Evolutionary conservation across 37 sponge, comb jelly and placozoan species (phyloP).

Genomic region (Dysidea cf. avara): DNA sequence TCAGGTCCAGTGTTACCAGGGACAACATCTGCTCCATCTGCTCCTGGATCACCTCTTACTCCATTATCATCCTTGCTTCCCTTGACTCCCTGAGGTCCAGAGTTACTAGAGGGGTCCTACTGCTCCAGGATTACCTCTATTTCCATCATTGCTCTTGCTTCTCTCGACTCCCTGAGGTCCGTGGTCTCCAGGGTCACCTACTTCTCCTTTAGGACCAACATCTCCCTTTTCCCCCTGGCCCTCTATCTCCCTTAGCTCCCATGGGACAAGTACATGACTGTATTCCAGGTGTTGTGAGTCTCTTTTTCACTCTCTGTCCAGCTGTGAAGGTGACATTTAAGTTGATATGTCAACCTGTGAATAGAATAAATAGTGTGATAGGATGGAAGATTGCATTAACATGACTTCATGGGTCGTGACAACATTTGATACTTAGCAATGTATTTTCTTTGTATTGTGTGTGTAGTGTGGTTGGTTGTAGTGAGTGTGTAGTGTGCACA

Average conservation of each 20-base stretch:
- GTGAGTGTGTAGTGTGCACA: too few relatives aligned
- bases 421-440: too few relatives aligned
- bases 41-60: slow-evolving; percentile 4
- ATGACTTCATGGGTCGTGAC: too few relatives aligned
- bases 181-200: slow-evolving; percentile 4
- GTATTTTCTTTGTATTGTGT: too few relatives aligned
- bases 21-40: slow-evolving; percentile 1
- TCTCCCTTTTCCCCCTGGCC: slow-evolving; percentile 4
- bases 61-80: slow-evolving; percentile 6
- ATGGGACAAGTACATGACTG: neutral
- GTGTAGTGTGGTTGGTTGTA: too few relatives aligned
- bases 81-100: slow-evolving; percentile 17
- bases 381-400: too few relatives aligned
- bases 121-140: too few relatives aligned
- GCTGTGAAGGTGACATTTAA: too few relatives aligned
- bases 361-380: too few relatives aligned
- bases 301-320: neutral
- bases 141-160: neutral
- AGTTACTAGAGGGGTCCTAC: neutral
- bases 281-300: neutral
- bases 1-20: slow-evolving; percentile 1
- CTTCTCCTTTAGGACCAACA: slow-evolving; percentile 8
- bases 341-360: too few relatives aligned
- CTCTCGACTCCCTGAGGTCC: slow-evolving; percentile 5
- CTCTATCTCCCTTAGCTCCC: slow-evolving; percentile 4